Evolutionary conservation across 2,113 vertebrate genomes (phyloP), one percentile per base, ranked within the genome.

Genomic region (Cathartes aura): DNA sequence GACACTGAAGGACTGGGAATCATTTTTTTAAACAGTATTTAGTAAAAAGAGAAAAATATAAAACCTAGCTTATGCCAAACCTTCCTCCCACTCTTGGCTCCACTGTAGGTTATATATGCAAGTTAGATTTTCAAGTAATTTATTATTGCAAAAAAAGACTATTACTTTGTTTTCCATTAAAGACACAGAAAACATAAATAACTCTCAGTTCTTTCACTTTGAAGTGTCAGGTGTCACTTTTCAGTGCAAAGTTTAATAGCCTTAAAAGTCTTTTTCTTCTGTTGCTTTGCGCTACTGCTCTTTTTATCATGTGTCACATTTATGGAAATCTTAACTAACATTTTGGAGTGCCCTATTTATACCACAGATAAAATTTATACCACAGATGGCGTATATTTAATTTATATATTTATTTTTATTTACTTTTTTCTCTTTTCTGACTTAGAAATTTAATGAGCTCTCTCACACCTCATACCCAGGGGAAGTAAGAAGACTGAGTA

Each of bases 251-350:
- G 78, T 79, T 95, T 72, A 40, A 71, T 67, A 93, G 43, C 62
- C 75, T 86, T 70, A 68, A 87, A 91, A 76, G 73, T 60, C 29
- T 90, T 94, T 92, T 85, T 82, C 56, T 74, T 82, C 36, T 68
- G 95, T 94, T 89, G 45, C 71, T 95, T 93, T 93, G n/a, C 88
- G 67, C 47, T 83, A 85, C 58, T 89, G 93, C 40, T 90, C 87
- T 97, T 96, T 97, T 96, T 90, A 96, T 93, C 96, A 90, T 90
- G 62, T 93, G 92, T 86, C 94, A 93, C 60, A 55, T 94, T 94
- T 89, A 97, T 48, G 75, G 82, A 81, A 92, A 94, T 90, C 52
- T 76, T 83, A 93, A 42, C 80, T 80, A 96, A 74, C 26, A 66
- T 71, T 73, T 79, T 6, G 13, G 43, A 93, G 66, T 85, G 66